phyloP scores from a whole-genome alignment of 2,888 invertebrate species.

The Endotricha flammealis region DNA sequence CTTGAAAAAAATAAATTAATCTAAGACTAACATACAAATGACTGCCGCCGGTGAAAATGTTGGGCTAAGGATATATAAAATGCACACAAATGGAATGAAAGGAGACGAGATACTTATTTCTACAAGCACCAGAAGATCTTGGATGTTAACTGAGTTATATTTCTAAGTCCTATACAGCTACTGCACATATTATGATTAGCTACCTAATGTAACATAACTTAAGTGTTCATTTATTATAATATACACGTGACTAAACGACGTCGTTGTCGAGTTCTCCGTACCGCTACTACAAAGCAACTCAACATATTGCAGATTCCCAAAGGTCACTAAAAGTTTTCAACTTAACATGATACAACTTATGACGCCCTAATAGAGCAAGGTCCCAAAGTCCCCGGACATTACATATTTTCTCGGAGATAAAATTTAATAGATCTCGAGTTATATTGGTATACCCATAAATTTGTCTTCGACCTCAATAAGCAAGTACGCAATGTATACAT shows the following conservation, averaged over 20 bases:
- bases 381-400: too few relatives aligned
- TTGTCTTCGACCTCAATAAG: too few relatives aligned
- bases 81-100: conserved; percentile 65
- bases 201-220: conserved; percentile 10
- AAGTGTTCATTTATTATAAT: conserved; percentile 9
- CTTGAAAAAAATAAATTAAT: conserved; percentile 11
- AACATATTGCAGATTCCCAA: conserved; percentile 74
- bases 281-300: conserved; percentile 22
- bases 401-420: too few relatives aligned
- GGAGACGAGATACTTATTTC: conserved; percentile 56
- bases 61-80: conserved; percentile 37
- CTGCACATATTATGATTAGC: conserved; percentile 12
- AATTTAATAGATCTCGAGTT: too few relatives aligned
- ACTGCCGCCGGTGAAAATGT: conserved; percentile 16
- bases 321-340: conserved; percentile 48
- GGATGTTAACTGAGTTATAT: conserved; percentile 41
- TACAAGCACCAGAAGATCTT: conserved; percentile 72
- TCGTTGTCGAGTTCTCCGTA: conserved; percentile 2
- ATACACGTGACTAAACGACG: conserved; percentile 27
- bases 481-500: too few relatives aligned
- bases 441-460: too few relatives aligned
- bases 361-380: too few relatives aligned
- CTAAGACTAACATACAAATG: conserved; percentile 11
- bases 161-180: conserved; percentile 19
- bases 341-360: conserved; percentile 32